phyloP scores from a whole-genome alignment of 2,113 vertebrate genomes.

The Sterrhoptilus dennistouni region DNA sequence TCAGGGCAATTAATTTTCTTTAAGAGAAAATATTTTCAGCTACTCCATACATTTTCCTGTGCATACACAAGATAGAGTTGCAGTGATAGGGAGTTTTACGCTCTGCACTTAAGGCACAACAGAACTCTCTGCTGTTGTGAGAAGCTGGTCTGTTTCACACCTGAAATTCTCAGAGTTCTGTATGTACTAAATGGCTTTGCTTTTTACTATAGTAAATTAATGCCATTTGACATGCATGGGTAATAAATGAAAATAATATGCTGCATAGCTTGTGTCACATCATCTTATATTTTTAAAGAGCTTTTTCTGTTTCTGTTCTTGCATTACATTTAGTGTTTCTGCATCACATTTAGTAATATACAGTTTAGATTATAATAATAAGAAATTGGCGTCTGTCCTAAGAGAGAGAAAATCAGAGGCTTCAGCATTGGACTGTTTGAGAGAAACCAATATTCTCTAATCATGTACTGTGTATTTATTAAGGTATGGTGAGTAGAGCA shows the following conservation, averaged over 20 bases:
- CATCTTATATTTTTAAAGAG: background rate
- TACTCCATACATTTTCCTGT: background rate
- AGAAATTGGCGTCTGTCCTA: rapidly evolving
- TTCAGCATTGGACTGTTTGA: background rate
- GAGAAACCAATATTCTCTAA: background rate
- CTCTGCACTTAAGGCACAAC: background rate
- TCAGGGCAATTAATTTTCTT: background rate
- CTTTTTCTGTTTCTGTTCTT: background rate
- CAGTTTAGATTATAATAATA: background rate
- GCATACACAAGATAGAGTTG: background rate
- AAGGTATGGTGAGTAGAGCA: background rate
- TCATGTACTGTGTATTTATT: background rate
- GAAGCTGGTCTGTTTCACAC: background rate
- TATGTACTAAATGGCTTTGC: background rate
- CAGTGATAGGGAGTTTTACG: background rate
- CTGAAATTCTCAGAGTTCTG: background rate
- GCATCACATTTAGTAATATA: background rate
- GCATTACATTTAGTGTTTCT: background rate
- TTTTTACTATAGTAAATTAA: background rate
- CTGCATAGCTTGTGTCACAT: background rate
- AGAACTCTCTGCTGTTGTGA: background rate
- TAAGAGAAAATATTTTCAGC: background rate
- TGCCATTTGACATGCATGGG: background rate
- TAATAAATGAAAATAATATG: background rate
- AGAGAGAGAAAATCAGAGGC: background rate